Evolutionary conservation across 2,113 vertebrate species (phyloP).

Genomic region (Pelecanus crispus): DNA sequence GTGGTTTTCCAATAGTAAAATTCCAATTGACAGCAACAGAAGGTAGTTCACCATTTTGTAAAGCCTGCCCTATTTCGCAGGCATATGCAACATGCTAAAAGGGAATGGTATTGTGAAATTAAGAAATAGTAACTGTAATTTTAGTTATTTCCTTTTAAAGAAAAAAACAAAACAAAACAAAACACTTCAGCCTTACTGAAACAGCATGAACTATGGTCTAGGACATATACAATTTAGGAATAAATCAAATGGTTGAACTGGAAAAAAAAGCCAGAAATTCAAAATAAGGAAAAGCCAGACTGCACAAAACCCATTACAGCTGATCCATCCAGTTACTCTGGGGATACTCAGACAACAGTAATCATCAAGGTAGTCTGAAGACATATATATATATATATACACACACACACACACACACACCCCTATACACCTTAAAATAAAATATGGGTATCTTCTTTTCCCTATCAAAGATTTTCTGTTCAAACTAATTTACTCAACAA

Average conservation of each 20-base stretch:
- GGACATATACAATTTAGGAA: background rate
- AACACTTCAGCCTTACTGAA: background rate
- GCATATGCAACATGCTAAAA: background rate
- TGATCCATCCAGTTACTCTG: background rate
- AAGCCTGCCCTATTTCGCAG: background rate
- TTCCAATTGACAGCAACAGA: background rate
- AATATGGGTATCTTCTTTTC: background rate
- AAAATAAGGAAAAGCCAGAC: background rate
- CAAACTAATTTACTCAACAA: background rate
- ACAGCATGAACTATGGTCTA: background rate
- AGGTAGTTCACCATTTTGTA: background rate
- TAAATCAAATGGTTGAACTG: background rate
- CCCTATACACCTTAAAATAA: background rate
- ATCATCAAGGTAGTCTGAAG: background rate
- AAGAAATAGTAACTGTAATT: background rate
- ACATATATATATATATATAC: too few species aligned
- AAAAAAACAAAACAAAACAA: background rate
- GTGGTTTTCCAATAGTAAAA: background rate
- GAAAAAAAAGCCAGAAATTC: background rate
- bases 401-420: too few species aligned
- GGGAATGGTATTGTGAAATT: background rate
- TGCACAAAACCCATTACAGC: background rate
- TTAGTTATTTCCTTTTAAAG: background rate
- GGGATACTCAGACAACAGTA: background rate
- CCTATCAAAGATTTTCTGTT: conserved; percentile 3